phyloP scores from a whole-genome alignment of 2,797 vertebrate species.

The Acanthiza pusilla region DNA sequence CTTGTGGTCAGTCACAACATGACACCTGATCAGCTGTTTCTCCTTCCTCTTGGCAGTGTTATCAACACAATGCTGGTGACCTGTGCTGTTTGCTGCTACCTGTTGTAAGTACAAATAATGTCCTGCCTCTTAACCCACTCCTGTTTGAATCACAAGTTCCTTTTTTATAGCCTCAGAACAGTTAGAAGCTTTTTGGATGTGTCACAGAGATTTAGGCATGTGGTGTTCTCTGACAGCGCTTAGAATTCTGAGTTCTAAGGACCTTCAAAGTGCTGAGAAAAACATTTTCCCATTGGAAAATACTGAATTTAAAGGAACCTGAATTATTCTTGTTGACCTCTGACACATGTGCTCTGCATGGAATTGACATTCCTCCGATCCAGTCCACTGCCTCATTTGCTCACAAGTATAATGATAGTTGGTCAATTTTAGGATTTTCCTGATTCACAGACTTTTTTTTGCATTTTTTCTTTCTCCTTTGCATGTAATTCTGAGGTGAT shows the following conservation, averaged over 20 bases:
- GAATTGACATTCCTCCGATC: background rate
- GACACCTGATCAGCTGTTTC: background rate
- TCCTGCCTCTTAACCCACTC: background rate
- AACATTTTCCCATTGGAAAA: background rate
- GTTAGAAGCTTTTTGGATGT: background rate
- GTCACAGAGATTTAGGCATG: background rate
- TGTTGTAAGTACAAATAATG: slow-evolving; percentile 89
- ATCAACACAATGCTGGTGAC: slow-evolving; percentile 96
- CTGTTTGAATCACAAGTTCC: background rate
- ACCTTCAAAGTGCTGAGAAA: background rate
- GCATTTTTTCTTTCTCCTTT: background rate
- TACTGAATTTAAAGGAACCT: background rate
- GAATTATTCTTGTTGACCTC: background rate
- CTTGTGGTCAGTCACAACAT: slow-evolving; percentile 36
- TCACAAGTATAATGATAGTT: background rate
- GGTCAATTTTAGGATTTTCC: background rate
- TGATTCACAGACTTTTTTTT: background rate
- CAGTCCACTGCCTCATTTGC: background rate
- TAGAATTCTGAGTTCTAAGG: background rate
- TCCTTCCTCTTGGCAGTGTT: slow-evolving; percentile 77
- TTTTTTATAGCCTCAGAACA: background rate
- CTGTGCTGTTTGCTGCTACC: slow-evolving; percentile 94
- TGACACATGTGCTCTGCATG: background rate
- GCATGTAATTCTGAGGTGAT: background rate
- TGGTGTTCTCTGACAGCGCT: background rate